Conservation (phyloP, 53 echinoderm and acorn worm genomes). For the Crossaster papposus region DNA sequence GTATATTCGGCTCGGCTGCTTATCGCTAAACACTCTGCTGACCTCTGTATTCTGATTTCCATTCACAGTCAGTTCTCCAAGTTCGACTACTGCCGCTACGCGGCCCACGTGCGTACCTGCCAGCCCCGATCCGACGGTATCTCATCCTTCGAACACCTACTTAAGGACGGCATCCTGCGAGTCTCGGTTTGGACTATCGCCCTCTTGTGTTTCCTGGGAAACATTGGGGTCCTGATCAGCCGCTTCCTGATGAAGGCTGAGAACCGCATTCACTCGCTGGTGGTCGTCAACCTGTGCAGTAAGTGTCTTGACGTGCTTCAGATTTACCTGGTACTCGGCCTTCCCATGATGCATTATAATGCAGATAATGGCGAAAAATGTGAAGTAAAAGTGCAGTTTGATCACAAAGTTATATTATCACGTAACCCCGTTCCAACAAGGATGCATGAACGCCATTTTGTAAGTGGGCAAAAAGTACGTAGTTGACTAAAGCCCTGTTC, state of each 20-base stretch:
- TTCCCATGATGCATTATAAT: neutral
- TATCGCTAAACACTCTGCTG: too few relatives aligned
- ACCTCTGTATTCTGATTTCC: neutral
- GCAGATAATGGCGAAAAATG: too few relatives aligned
- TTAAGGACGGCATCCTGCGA: constrained; percentile 76
- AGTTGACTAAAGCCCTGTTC: too few relatives aligned
- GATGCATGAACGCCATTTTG: too few relatives aligned
- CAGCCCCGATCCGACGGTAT: constrained; percentile 85
- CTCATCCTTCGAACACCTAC: constrained; percentile 84
- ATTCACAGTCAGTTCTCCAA: constrained; percentile 55
- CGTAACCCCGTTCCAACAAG: too few relatives aligned
- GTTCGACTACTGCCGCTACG: constrained; percentile 90
- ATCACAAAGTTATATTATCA: too few relatives aligned
- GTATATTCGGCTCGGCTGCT: too few relatives aligned
- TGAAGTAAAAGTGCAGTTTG: too few relatives aligned
- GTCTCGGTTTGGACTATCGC: constrained; percentile 94
- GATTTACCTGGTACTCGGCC: neutral
- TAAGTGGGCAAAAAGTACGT: too few relatives aligned
- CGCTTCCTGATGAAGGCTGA: constrained; percentile 85
- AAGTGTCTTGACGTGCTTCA: constrained; percentile 23
- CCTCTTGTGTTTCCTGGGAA: constrained; percentile 77
- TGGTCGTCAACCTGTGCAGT: constrained; percentile 94
- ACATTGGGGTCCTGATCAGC: constrained; percentile 82
- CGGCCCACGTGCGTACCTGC: constrained; percentile 79
- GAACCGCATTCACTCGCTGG: constrained; percentile 85